Evolutionary conservation across 2,888 invertebrate species (phyloP), one percentile per base, ranked within the genome.

Genomic region (Caenorhabditis sinica): DNA sequence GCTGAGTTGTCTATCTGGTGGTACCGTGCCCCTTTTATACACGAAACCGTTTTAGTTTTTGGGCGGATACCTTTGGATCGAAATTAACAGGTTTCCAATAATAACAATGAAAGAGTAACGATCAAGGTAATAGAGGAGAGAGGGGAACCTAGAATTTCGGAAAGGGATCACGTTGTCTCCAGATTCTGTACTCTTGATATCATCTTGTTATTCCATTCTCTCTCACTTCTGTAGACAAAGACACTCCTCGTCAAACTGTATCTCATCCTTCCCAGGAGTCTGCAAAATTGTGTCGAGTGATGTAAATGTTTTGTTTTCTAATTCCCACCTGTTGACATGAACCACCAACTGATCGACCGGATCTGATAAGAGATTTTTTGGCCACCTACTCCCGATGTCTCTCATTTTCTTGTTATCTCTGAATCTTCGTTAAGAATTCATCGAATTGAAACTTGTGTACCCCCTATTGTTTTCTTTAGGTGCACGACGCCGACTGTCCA

Each of bases 361-460:
- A 68, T 68, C 51, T 68, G 68, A 68, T 68, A 68, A 53, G 68
- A 28, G 56, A 20, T 68, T 51, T 68, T 68, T 51, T 68, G 68
- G 36, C 68, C 68, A 53, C 68, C 53, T 49, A 65, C 25, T 45
- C 63, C 28, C 56, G 25, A 25, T n/a, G 33, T 53, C 68, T 68
- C 68, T 51, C 17, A 0, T 13, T 8, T n/a, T 23, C 53, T 13
- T 13, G 36, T 25, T 45, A 23, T 63, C 40, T 63, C 63, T 61
- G 4, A 28, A 28, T 49, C 66, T 68, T 9, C 49, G 20, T 25
- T 33, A 33, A 23, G 51, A 68, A 68, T 68, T 68, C 68, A 68
- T 68, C 68, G 51, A 68, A 68, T 68, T 68, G 33, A 53, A 68
- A 68, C 68, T 68, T 65, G 65, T 65, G 65, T 65, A 65, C 65